Conservation (phyloP, 2,888 invertebrate genomes). For the Toxonevra muliebris region DNA sequence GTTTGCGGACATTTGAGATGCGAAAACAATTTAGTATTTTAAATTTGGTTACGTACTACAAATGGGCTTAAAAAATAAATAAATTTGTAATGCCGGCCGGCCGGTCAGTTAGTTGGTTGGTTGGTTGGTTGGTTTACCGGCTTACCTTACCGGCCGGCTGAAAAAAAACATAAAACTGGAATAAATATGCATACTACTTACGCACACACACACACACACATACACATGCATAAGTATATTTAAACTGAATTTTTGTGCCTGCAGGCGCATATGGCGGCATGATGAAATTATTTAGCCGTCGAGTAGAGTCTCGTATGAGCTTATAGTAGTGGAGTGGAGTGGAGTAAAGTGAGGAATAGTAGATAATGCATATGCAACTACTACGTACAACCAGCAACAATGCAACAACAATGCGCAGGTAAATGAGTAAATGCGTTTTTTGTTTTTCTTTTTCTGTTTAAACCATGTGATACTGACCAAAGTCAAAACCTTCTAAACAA, state of each 20-base stretch:
- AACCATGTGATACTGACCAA: neutral
- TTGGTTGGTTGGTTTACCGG: neutral
- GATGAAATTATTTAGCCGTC: too few relatives aligned
- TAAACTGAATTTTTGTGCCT: conserved; percentile 21
- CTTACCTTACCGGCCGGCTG: conserved; percentile 19
- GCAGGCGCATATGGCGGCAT: neutral
- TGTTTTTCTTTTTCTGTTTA: too few relatives aligned
- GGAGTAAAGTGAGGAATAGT: too few relatives aligned
- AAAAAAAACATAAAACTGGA: conserved; percentile 21
- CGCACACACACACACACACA: neutral
- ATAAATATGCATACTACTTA: conserved; percentile 32
- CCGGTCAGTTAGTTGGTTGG: conserved; percentile 6
- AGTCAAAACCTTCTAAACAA: neutral
- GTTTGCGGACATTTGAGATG: too few relatives aligned
- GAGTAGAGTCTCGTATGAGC: neutral
- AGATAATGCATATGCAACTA: neutral
- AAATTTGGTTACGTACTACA: too few relatives aligned
- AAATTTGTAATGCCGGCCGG: conserved; percentile 14
- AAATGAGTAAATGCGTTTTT: too few relatives aligned
- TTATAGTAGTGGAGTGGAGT: conserved; percentile 33
- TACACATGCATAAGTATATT: conserved; percentile 14
- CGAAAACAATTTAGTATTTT: too few relatives aligned
- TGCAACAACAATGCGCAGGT: neutral
- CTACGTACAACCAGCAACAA: conserved; percentile 37
- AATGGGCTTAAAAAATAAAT: neutral